Evolutionary conservation across 2,113 vertebrate species (phyloP).

Genomic region (Pipa parva): DNA sequence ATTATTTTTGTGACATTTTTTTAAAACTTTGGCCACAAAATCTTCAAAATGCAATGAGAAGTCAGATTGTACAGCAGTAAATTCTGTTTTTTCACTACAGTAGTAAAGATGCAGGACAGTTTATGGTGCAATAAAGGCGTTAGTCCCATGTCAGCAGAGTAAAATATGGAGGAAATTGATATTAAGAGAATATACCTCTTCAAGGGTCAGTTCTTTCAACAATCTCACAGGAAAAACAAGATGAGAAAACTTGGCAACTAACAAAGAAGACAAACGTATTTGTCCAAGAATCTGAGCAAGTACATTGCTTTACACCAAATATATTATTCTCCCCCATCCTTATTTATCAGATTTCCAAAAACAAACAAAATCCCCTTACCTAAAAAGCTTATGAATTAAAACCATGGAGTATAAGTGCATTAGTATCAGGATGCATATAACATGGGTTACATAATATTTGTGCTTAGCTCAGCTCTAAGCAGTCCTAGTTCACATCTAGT

Average conservation of each 20-base stretch:
- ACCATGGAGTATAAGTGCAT: no score
- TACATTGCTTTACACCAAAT: slow-evolving; percentile 8
- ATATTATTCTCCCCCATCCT: no score
- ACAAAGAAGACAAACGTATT: slow-evolving; percentile 11
- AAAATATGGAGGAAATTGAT: slow-evolving; percentile 39
- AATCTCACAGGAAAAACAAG: slow-evolving; percentile 21
- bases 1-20: slow-evolving; percentile 41
- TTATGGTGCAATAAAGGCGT: slow-evolving; percentile 43
- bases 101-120: slow-evolving; percentile 37
- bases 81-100: slow-evolving; percentile 35
- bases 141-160: slow-evolving; percentile 38
- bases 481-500: no score
- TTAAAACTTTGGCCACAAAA: slow-evolving; percentile 28
- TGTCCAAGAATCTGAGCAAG: neutral
- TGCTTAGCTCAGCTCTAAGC: no score
- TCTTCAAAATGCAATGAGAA: slow-evolving; percentile 29
- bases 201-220: slow-evolving; percentile 34
- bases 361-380: neutral
- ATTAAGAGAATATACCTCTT: slow-evolving; percentile 32
- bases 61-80: slow-evolving; percentile 37
- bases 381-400: neutral
- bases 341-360: no score
- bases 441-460: no score
- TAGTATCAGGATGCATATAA: no score
- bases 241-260: slow-evolving; percentile 34